Evolutionary conservation across 2,888 invertebrate genomes (phyloP).

Genomic region (Nipponacmea schrenckii): DNA sequence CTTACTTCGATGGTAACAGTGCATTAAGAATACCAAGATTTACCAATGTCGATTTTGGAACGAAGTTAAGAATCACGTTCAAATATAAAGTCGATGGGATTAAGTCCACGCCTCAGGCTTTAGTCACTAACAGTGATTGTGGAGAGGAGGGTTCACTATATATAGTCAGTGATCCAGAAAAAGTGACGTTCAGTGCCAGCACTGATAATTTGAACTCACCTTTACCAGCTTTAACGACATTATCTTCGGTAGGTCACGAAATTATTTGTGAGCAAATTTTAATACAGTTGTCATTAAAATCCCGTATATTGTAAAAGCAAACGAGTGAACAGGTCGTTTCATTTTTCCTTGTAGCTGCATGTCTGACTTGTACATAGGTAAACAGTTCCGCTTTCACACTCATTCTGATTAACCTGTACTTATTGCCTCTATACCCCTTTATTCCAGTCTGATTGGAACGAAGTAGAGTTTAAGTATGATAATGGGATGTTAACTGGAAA

Average conservation of each 20-base stretch:
- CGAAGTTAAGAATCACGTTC: constrained; percentile 42
- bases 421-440: background rate
- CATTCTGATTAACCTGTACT: no score
- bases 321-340: no score
- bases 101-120: constrained; percentile 27
- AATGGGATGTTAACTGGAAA: constrained; percentile 38
- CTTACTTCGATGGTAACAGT: constrained; percentile 47
- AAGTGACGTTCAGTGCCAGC: constrained; percentile 37
- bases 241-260: background rate
- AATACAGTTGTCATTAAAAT: no score
- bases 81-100: constrained; percentile 30
- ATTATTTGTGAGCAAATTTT: no score
- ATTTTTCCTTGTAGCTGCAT: no score
- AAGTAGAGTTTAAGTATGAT: constrained; percentile 44
- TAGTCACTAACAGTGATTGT: constrained; percentile 53
- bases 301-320: no score
- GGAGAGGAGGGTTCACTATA: constrained; percentile 42
- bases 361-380: no score
- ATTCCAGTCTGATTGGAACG: constrained; percentile 47
- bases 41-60: constrained; percentile 45
- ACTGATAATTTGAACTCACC: constrained; percentile 19
- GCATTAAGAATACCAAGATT: constrained; percentile 50
- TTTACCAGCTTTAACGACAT: constrained; percentile 21
- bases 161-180: constrained; percentile 35
- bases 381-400: no score